phyloP scores from a whole-genome alignment of 92 coral and sea anemone species.

The Isaurus tuberculatus region DNA sequence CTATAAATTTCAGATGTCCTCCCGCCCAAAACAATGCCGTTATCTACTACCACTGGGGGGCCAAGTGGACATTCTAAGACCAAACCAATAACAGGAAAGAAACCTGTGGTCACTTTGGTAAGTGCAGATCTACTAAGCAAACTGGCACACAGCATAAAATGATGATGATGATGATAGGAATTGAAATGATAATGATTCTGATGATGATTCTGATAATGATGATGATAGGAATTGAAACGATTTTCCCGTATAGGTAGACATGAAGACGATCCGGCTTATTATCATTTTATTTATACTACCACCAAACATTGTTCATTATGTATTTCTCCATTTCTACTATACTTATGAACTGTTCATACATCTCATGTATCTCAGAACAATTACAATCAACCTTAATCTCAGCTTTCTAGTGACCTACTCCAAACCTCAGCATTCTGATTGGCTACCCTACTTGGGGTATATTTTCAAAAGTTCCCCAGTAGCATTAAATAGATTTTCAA shows the following conservation, averaged over 20 bases:
- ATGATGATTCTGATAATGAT: background rate
- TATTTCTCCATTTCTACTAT: too few relatives aligned
- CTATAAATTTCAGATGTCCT: background rate
- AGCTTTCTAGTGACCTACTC: too few relatives aligned
- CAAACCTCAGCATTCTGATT: too few relatives aligned
- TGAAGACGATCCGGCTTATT: too few relatives aligned
- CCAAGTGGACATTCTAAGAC: background rate
- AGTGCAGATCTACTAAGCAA: background rate
- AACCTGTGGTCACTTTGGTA: conserved; percentile 14
- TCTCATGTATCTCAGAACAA: too few relatives aligned
- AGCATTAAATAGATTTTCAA: too few relatives aligned
- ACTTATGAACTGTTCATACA: too few relatives aligned
- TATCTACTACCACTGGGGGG: background rate
- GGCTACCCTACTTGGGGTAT: too few relatives aligned
- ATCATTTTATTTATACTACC: too few relatives aligned
- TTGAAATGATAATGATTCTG: background rate
- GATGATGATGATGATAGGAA: background rate
- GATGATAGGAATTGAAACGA: background rate
- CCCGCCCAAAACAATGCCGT: background rate
- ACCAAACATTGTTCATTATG: background rate
- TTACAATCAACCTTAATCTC: background rate
- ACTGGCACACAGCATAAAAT: background rate
- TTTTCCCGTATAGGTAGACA: too few relatives aligned
- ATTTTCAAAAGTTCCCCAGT: too few relatives aligned
- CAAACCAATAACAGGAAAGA: background rate